Percentiles rank a stretch among this genome's conserved stretches.
These are phyloP conservation scores for Raja brachyura DNA, from an alignment of 2,113 vertebrate species.

Conservation along the genomic window DNA sequence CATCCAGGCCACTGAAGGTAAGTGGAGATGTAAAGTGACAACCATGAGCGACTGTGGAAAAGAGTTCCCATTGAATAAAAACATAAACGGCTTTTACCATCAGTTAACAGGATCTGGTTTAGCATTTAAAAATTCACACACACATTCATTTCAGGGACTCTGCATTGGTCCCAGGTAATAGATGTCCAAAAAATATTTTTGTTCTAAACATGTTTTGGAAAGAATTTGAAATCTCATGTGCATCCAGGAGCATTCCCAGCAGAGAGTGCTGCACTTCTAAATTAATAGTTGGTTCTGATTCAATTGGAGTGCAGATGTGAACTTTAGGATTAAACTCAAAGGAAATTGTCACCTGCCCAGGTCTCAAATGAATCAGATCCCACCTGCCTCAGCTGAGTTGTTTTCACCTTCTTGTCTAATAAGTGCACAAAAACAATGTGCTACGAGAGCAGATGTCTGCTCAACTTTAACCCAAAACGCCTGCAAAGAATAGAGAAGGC, in stretches of 20 bases:
- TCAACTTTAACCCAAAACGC: background rate
- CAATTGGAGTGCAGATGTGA: background rate
- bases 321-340: background rate
- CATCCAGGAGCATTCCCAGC: background rate
- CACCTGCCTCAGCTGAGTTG: background rate
- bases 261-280: background rate
- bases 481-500: background rate
- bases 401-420: background rate
- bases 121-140: background rate
- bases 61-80: no score
- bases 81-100: background rate
- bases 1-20: no score
- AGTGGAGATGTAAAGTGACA: no score
- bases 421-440: background rate
- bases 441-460: background rate
- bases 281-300: background rate
- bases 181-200: background rate
- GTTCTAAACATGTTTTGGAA: conserved; percentile 8
- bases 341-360: background rate
- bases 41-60: background rate
- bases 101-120: background rate
- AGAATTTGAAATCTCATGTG: background rate
- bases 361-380: background rate
- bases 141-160: background rate
- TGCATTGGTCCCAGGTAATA: background rate